Evolutionary conservation across 1,140 invertebrate genomes (phyloP).

Genomic region (Drosophila chauvacae): DNA sequence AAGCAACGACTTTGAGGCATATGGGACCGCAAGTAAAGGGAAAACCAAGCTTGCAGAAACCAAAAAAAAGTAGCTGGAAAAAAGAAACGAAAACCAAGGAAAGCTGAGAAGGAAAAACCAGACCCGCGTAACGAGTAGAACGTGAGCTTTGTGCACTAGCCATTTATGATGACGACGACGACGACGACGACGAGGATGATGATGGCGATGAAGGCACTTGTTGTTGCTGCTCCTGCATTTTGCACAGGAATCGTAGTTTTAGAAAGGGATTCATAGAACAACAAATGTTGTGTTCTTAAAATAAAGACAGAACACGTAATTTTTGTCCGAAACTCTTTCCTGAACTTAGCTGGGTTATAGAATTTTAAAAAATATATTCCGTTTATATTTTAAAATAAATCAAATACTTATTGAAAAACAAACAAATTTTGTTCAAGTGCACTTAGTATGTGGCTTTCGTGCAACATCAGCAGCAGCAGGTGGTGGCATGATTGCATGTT

Average conservation of each 20-base stretch:
- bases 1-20: slow-evolving; percentile 72
- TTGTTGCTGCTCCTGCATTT: slow-evolving; percentile 53
- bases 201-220: slow-evolving; percentile 61
- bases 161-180: slow-evolving; percentile 65
- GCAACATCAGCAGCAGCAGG: slow-evolving; percentile 71
- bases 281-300: neutral
- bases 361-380: neutral
- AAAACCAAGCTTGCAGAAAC: slow-evolving; percentile 31
- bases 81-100: slow-evolving; percentile 12
- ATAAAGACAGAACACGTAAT: no score
- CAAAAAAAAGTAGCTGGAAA: slow-evolving; percentile 5
- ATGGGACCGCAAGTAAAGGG: slow-evolving; percentile 56
- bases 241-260: slow-evolving; percentile 11
- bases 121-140: slow-evolving; percentile 70
- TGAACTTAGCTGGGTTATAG: neutral
- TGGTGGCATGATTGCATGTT: slow-evolving; percentile 75
- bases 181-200: slow-evolving; percentile 18
- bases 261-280: neutral
- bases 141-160: slow-evolving; percentile 66
- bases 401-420: neutral
- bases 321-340: no score
- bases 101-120: slow-evolving; percentile 24
- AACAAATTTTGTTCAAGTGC: slow-evolving; percentile 17
- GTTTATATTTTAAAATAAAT: neutral
- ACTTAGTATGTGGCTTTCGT: slow-evolving; percentile 23